Conservation (phyloP, 2,888 invertebrate species). For the Coelinius sp. region DNA sequence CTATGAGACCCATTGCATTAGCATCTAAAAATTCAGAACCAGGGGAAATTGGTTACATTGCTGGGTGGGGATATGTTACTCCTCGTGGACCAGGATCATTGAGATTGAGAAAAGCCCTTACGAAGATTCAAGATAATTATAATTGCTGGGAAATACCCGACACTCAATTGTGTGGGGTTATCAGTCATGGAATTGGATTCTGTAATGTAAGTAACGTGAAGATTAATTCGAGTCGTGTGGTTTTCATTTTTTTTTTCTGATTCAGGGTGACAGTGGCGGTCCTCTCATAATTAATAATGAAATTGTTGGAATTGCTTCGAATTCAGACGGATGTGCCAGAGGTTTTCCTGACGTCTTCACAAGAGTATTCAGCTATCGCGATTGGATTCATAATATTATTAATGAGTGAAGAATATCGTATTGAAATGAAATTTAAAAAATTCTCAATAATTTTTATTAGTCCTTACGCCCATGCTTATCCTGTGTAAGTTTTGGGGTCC, state of each 20-base stretch:
- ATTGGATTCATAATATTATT: not conserved
- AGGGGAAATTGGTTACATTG: not conserved
- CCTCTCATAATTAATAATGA: not conserved
- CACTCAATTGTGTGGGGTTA: not conserved
- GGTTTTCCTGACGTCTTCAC: not conserved
- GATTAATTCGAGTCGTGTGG: not conserved
- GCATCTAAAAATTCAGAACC: not conserved
- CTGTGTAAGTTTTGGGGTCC: too few relatives aligned
- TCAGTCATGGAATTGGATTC: not conserved
- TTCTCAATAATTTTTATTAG: too few relatives aligned
- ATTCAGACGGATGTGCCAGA: not conserved
- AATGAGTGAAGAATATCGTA: not conserved
- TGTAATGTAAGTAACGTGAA: not conserved
- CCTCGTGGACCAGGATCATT: too few relatives aligned
- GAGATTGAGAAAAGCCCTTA: not conserved
- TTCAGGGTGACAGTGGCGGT: not conserved
- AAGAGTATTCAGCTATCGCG: not conserved
- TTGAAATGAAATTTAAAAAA: too few relatives aligned
- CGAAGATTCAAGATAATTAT: not conserved
- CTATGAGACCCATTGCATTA: not conserved
- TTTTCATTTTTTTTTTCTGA: not conserved
- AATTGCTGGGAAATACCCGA: not conserved
- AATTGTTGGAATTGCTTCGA: not conserved
- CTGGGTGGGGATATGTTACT: not conserved
- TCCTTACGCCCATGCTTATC: too few relatives aligned